Percentiles rank a stretch among this genome's conserved stretches.
phyloP scores from a whole-genome alignment of 2,888 invertebrate genomes.

The Phyllotreta cruciferae region DNA sequence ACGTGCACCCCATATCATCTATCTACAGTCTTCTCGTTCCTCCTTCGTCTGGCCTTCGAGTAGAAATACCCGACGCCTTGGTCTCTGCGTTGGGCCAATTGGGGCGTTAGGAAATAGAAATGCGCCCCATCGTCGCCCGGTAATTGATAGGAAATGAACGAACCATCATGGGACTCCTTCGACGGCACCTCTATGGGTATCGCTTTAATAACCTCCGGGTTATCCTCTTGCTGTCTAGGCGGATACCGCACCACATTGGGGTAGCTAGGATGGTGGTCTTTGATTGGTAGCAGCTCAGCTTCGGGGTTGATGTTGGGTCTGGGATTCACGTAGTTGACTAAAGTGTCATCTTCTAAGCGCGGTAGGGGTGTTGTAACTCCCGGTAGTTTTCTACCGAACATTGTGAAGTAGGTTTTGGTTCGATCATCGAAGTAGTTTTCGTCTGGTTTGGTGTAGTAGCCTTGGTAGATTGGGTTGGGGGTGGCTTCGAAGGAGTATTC shows the following conservation, averaged over 20 bases:
- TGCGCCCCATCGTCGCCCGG: constrained; percentile 80
- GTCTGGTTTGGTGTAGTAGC: constrained; percentile 75
- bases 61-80: constrained; percentile 55
- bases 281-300: constrained; percentile 65
- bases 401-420: constrained; percentile 76
- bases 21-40: constrained; percentile 42
- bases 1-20: constrained; percentile 40
- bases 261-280: constrained; percentile 37
- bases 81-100: constrained; percentile 61
- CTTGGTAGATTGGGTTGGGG: constrained; percentile 61
- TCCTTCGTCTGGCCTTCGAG: constrained; percentile 46
- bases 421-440: constrained; percentile 75
- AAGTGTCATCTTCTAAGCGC: constrained; percentile 68
- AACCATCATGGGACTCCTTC: constrained; percentile 51
- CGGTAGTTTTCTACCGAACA: constrained; percentile 74
- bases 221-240: constrained; percentile 36
- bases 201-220: constrained; percentile 54
- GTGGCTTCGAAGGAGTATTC: constrained; percentile 57
- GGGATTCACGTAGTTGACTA: constrained; percentile 75
- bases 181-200: constrained; percentile 44
- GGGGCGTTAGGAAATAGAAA: constrained; percentile 80
- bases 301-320: constrained; percentile 72
- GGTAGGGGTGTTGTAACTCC: constrained; percentile 60
- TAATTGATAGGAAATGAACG: constrained; percentile 74
- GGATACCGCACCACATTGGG: constrained; percentile 47